Base-by-base conservation (phyloP, 2,888 invertebrate genomes). In the Ellobium chinense region DNA sequence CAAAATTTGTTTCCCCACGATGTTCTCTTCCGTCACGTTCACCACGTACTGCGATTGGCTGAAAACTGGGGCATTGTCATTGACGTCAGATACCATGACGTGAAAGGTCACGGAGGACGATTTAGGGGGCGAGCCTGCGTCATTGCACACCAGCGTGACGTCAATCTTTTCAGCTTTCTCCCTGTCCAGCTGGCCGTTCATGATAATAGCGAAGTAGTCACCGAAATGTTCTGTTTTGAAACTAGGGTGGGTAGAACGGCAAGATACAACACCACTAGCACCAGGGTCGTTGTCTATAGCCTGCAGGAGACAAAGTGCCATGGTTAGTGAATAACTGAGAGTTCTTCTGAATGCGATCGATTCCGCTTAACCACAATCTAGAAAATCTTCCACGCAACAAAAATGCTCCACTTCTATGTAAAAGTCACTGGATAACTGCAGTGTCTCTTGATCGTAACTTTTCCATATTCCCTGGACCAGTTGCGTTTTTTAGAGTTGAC, bases 251-350 rank as follows among this genome's bases (percentile, higher is more conserved):
- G 69, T 60, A 39, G 86, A 73, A 12, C 62, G 83, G 83, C 91
- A 92, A 21, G 81, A 83, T 1, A 91, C 87, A 24, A 87, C 81
- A 5, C 90, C 90, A 80, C 91, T 91, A 2, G 83, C 77, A 7
- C 89, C 91, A 9, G 85, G 83, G 84, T 90, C 89, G 12, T 82
- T 82, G 82, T 90, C 90, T 24, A 83, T 87, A 7, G 98, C 97
- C 0, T 78, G 72, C 1, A 36, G 7, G 24, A 18, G 56, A 56
- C 9, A 46, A n/a, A 58, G n/a, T n/a, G n/a, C n/a, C n/a, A n/a
- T n/a, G n/a, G n/a, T n/a, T n/a, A n/a, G n/a, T n/a, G n/a, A n/a
- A n/a, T n/a, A n/a, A n/a, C n/a, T n/a, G n/a, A n/a, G n/a, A n/a
- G n/a, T n/a, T n/a, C n/a, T n/a, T n/a, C n/a, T n/a, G n/a, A n/a